Conservation (phyloP, 2,888 invertebrate species). For the Didymodactylos carnosus region DNA sequence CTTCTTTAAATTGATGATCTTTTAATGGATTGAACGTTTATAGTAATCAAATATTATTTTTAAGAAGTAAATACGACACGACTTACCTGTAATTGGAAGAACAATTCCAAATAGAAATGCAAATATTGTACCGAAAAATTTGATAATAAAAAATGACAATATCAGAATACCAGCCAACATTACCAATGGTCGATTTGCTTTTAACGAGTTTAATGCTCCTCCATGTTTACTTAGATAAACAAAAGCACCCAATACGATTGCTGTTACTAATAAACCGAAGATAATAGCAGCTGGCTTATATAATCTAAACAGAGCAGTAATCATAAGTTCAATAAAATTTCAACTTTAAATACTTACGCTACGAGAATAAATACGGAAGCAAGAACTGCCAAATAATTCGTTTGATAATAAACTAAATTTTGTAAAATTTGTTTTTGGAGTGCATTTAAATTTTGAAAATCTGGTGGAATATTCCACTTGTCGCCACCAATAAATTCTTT, state of each 20-base stretch:
- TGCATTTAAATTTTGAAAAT: neutral
- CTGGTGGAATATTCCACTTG: slow-evolving; percentile 2
- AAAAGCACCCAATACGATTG: neutral
- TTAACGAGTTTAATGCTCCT: neutral
- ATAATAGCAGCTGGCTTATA: neutral
- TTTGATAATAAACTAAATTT: neutral
- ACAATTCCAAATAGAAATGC: neutral
- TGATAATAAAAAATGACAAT: neutral
- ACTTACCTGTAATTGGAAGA: neutral
- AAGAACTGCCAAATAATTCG: neutral
- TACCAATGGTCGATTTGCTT: neutral
- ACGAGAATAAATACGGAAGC: neutral
- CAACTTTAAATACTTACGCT: neutral
- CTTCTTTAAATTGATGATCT: too few relatives aligned
- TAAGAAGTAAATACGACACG: neutral
- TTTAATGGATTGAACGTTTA: too few relatives aligned
- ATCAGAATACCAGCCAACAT: neutral
- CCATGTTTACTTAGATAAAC: neutral
- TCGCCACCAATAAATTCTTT: slow-evolving; percentile 6
- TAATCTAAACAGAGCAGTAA: neutral
- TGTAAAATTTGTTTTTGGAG: neutral
- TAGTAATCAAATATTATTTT: neutral
- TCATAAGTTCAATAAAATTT: neutral
- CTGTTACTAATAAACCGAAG: neutral
- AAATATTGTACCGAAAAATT: neutral